Conservation (phyloP, 1,140 invertebrate species). For the Trissolcus basalis region DNA sequence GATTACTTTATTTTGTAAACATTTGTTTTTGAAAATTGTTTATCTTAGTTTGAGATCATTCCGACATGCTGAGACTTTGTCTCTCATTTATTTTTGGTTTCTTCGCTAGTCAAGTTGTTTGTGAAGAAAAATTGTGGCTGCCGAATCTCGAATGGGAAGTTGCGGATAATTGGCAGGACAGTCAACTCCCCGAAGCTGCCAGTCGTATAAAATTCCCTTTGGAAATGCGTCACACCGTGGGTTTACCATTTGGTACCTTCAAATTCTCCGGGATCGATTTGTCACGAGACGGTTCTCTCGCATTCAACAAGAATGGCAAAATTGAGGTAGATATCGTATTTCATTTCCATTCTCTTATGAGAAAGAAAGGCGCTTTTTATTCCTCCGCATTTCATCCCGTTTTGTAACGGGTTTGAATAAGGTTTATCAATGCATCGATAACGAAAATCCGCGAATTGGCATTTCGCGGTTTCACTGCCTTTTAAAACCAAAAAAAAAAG, state of each 20-base stretch:
- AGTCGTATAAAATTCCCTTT: constrained; percentile 66
- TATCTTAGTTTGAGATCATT: not conserved
- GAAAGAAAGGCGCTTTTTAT: not conserved
- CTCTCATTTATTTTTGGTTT: not conserved
- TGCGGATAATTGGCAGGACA: constrained; percentile 64
- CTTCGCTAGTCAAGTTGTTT: not conserved
- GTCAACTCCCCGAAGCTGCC: constrained; percentile 56
- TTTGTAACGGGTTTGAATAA: not conserved
- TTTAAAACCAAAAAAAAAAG: too few species aligned
- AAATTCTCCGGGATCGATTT: constrained; percentile 65
- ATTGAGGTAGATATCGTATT: constrained; percentile 59
- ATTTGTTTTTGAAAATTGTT: too few species aligned
- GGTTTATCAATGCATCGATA: not conserved
- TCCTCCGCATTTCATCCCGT: not conserved
- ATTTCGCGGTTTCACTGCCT: too few species aligned
- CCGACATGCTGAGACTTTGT: not conserved
- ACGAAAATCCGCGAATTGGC: too few species aligned
- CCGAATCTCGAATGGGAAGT: constrained; percentile 69
- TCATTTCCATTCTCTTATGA: not conserved
- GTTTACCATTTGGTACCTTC: constrained; percentile 53
- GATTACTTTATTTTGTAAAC: not conserved
- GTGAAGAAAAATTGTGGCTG: constrained; percentile 66
- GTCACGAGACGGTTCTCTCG: constrained; percentile 64
- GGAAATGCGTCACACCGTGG: constrained; percentile 65
- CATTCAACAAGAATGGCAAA: constrained; percentile 61